These are phyloP conservation scores for Gobionotothen gibberifrons DNA, from an alignment of 2,797 vertebrate genomes.

Conservation along the genomic window DNA sequence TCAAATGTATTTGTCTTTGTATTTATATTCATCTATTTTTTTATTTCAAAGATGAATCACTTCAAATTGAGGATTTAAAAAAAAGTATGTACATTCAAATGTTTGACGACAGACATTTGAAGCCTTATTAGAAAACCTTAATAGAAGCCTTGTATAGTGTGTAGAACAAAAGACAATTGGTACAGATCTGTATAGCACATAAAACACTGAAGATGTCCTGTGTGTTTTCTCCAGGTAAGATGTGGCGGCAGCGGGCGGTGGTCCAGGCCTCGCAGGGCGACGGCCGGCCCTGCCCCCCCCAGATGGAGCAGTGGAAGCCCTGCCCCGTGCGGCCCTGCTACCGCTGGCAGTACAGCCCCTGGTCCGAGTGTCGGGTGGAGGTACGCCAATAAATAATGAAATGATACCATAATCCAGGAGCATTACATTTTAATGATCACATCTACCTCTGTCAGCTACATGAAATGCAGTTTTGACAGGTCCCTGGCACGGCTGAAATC, in stretches of 20 bases:
- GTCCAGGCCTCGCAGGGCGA: slow-evolving; percentile 95
- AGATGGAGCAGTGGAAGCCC: slow-evolving; percentile 95
- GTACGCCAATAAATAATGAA: slow-evolving; percentile 72
- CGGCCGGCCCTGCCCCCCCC: slow-evolving; percentile 92
- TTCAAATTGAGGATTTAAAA: no score
- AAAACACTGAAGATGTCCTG: background rate
- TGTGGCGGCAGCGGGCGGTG: slow-evolving; percentile 89
- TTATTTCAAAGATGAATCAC: no score
- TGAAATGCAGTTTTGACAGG: slow-evolving; percentile 40
- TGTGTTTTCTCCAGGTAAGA: slow-evolving; percentile 87
- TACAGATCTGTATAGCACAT: background rate
- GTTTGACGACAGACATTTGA: no score
- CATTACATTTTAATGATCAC: slow-evolving; percentile 30
- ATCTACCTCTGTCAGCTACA: slow-evolving; percentile 41
- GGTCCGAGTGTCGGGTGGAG: slow-evolving; percentile 95
- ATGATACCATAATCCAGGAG: slow-evolving; percentile 3
- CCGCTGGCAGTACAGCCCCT: slow-evolving; percentile 92
- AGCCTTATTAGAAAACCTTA: no score
- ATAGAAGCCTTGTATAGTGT: no score
- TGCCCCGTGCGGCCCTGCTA: slow-evolving; percentile 96
- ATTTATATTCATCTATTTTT: no score
- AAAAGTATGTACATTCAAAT: no score
- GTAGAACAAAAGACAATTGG: no score
- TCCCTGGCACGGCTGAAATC: slow-evolving; percentile 34
- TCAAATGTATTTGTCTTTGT: no score